These are phyloP conservation scores for Aeoliscus strigatus DNA, from an alignment of 2,797 vertebrate genomes.

Conservation along the genomic window DNA sequence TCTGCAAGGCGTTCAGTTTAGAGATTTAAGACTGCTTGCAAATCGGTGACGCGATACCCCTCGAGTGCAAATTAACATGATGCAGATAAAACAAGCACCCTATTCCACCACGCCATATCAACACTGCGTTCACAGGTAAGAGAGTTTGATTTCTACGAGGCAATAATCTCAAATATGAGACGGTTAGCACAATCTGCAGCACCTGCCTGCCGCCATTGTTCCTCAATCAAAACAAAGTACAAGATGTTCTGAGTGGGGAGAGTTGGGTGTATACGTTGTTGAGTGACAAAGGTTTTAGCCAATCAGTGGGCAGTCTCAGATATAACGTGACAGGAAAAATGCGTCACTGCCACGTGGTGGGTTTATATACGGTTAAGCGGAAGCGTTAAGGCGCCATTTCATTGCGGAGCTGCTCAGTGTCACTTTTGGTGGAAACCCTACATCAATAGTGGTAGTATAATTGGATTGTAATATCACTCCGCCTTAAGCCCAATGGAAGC, in stretches of 20 bases:
- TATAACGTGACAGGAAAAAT: slow-evolving; percentile 40
- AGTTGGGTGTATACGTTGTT: background rate
- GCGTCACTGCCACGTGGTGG: slow-evolving; percentile 44
- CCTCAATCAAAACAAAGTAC: slow-evolving; percentile 16
- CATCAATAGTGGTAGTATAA: slow-evolving; percentile 35
- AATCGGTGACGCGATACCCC: too few relatives aligned
- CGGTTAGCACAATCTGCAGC: background rate
- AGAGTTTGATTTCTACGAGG: fast-evolving
- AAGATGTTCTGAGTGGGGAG: slow-evolving; percentile 19
- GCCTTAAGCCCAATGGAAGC: slow-evolving; percentile 73
- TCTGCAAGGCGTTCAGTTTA: too few relatives aligned
- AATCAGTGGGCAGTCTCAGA: slow-evolving; percentile 22
- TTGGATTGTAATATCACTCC: slow-evolving; percentile 55
- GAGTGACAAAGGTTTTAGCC: slow-evolving; percentile 39
- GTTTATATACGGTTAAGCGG: slow-evolving; percentile 82
- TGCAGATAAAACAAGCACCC: too few relatives aligned
- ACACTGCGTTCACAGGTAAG: background rate
- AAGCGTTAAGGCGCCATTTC: slow-evolving; percentile 89
- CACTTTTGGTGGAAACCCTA: slow-evolving; percentile 5
- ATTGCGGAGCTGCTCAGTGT: slow-evolving; percentile 61
- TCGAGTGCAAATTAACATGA: too few relatives aligned
- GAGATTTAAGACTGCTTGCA: too few relatives aligned
- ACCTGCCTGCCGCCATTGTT: background rate
- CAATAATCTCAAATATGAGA: fast-evolving
- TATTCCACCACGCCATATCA: too few relatives aligned